Conservation (phyloP, 1,140 invertebrate species). For the Acyrthosiphon pisum region DNA sequence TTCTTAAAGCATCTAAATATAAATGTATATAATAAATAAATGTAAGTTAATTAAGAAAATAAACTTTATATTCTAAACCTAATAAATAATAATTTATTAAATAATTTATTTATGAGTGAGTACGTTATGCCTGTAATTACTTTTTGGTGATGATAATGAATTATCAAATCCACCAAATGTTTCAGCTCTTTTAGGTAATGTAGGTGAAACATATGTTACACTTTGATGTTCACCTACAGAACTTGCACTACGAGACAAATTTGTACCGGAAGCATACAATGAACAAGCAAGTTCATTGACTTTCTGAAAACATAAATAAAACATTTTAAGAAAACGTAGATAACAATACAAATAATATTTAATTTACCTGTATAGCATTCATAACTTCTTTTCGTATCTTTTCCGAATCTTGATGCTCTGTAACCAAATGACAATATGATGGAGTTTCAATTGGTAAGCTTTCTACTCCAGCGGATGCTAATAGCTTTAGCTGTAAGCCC, state of each 20-base stretch:
- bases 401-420: conserved; percentile 70
- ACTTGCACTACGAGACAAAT: conserved; percentile 85
- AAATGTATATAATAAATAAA: neutral
- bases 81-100: neutral
- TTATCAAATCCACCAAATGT: conserved; percentile 95
- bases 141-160: conserved; percentile 60
- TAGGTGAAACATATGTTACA: conserved; percentile 79
- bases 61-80: neutral
- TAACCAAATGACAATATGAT: conserved; percentile 69
- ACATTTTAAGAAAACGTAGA: neutral
- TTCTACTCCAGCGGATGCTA: conserved; percentile 70
- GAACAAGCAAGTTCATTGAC: conserved; percentile 76
- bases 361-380: conserved; percentile 71
- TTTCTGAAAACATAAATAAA: conserved; percentile 66
- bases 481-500: conserved; percentile 78
- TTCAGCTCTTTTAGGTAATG: conserved; percentile 87
- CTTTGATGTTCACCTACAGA: conserved; percentile 90
- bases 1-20: conserved; percentile 47
- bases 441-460: conserved; percentile 65
- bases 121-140: neutral
- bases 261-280: conserved; percentile 74
- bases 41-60: neutral
- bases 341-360: conserved; percentile 25
- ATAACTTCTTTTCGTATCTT: conserved; percentile 76
- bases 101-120: neutral